Evolutionary conservation across 2,113 vertebrate species (phyloP), one percentile per base, ranked within the genome.

Genomic region (Xiphias gladius): DNA sequence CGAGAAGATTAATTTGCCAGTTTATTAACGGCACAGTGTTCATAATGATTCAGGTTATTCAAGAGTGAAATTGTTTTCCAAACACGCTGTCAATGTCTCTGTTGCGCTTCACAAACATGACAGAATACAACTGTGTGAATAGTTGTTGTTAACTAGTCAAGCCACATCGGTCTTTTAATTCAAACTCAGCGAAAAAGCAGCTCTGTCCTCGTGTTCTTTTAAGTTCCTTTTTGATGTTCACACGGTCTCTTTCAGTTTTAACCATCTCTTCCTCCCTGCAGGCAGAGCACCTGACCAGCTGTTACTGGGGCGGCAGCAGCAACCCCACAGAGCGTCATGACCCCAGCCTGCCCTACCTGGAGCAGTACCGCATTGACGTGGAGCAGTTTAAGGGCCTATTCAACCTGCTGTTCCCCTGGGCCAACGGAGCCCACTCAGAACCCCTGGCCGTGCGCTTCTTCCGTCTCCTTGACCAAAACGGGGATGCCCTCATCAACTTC

Each of bases 301-400:
- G 98, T 92, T 99, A 99, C 94, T 99, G 98, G 98, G 98, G 98
- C 0, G 97, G 98, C 22, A 98, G 95, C 94, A 98, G 97, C 94
- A 97, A 96, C 1, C 97, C 97, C 0, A 95, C 94, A 7, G 98
- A 99, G 91, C 95, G 97, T 1, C 98, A 99, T 0, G 98, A 99
- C 92, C 98, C 98, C 87, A 98, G 98, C 92, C 96, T 99, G 93
- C 98, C 98, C 0, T 99, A 99, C 84, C 95, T 99, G 84, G 98
- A 99, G 89, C 98, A 99, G 93, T 99, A 99, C 82, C 97, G 98
- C 73, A 98, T 99, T 1, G 97, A 99, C 82, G 92, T 97, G 1
- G 98, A 99, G 90, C 98, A 99, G 94, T 99, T 99, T 92, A 98
- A 97, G 86, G 97, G 95, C 11, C 96, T 99, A 91, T 99, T 99